A percentile compares a stretch with the other conserved stretches of the same genome.
These are phyloP conservation scores for Lophura nycthemera DNA, from an alignment of 2,113 vertebrate genomes.

Conservation along the genomic window DNA sequence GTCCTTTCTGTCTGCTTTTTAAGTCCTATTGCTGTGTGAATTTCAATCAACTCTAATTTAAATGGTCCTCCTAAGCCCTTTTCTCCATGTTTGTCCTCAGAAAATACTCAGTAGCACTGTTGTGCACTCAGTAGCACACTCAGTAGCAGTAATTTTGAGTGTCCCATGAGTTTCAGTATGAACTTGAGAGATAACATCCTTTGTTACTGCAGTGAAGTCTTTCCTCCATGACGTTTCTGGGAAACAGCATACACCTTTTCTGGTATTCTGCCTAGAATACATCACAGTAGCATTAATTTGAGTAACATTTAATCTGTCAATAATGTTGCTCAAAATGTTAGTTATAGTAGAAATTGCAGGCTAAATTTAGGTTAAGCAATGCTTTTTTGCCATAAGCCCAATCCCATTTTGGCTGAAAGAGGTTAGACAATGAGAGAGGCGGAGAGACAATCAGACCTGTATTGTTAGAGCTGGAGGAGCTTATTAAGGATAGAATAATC, in stretches of 20 bases:
- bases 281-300: neutral
- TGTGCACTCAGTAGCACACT: neutral
- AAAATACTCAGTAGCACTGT: neutral
- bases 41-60: neutral
- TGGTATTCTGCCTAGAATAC: neutral
- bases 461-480: neutral
- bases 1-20: neutral
- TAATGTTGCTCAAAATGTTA: neutral
- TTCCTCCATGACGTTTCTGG: neutral
- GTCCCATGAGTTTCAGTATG: neutral
- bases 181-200: neutral
- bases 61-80: neutral
- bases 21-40: neutral
- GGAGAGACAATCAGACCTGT: neutral
- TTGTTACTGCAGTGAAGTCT: neutral
- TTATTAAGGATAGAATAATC: neutral
- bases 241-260: neutral
- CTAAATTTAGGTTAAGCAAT: neutral
- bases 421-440: neutral
- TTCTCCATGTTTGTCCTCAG: neutral
- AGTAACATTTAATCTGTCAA: neutral
- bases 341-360: neutral
- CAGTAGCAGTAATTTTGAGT: neutral
- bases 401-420: neutral
- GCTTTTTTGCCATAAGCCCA: neutral